Base-by-base conservation (phyloP, 2,888 invertebrate species). In the Perithous albicinctus region DNA sequence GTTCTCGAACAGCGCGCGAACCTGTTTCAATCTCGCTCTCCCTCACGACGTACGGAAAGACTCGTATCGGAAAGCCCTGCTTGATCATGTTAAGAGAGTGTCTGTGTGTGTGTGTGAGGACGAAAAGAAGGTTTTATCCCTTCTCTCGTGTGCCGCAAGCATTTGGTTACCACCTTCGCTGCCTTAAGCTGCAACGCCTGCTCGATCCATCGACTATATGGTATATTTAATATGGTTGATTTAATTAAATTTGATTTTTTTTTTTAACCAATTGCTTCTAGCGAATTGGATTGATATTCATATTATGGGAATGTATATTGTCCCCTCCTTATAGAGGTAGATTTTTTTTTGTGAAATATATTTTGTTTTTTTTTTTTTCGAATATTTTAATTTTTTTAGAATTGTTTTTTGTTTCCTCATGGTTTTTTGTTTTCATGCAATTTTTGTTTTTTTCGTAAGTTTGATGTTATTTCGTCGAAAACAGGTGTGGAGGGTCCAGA, bases 21-120 rank as follows among this genome's bases (percentile, higher is more conserved):
- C 85, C 85, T 84, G 84, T 85, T 85, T 80, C 80, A 83, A 82
- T 75, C 81, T 78, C 74, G 61, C 76, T 79, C 79, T 79, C 79
- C 64, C 66, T 74, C 70, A 69, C 76, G 26, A 46, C 67, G 69
- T 41, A 54, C 29, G n/a, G n/a, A n/a, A n/a, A n/a, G 29, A 20
- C 56, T 41, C 43, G 35, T 10, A 64, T 80, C 67, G 63, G 63
- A 74, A 64, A 74, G 74, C 74, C 29, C 29, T 56, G 56, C n/a
- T 18, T 18, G 48, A 18, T 7, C 23, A 20, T 32, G 18, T 18
- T 38, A 15, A 7, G 12, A 6, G 41, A 5, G 38, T 59, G 35
- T 20, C 35, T n/a, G 6, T 23, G 38, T 10, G 66, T 46, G 32
- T 23, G 35, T n/a, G 63, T 59, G 56, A 41, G 15, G 43, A 56